Percentiles rank a stretch among this genome's conserved stretches.
These are phyloP conservation scores for Acleris holmiana DNA, from an alignment of 2,888 invertebrate species.

Conservation along the genomic window DNA sequence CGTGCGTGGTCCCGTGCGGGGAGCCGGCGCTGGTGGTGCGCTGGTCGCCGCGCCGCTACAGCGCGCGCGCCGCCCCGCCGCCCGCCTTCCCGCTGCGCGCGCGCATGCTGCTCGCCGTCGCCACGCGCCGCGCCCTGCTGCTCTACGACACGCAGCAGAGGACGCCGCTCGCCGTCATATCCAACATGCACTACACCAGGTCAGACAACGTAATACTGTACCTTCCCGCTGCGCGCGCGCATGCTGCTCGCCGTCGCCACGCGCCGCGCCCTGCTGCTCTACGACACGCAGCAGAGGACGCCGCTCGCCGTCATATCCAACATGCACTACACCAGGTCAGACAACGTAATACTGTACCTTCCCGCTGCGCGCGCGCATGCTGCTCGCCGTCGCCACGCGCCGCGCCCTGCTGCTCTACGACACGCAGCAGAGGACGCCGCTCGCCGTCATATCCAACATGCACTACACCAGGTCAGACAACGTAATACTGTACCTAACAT, in stretches of 20 bases:
- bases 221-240: conserved; percentile 56
- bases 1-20: conserved; percentile 90
- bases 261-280: too few relatives aligned
- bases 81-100: conserved; percentile 87
- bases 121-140: conserved; percentile 92
- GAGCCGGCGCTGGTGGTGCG: conserved; percentile 93
- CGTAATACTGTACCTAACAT: too few relatives aligned
- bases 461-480: conserved; percentile 65
- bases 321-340: conserved; percentile 70
- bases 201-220: conserved; percentile 45
- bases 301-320: conserved; percentile 52
- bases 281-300: too few relatives aligned
- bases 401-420: too few relatives aligned
- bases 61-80: conserved; percentile 80
- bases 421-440: too few relatives aligned
- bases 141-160: conserved; percentile 76
- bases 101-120: conserved; percentile 95
- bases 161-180: conserved; percentile 68
- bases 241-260: too few relatives aligned
- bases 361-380: too few relatives aligned
- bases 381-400: too few relatives aligned
- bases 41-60: conserved; percentile 91
- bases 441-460: conserved; percentile 56
- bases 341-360: too few relatives aligned
- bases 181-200: conserved; percentile 77